These are phyloP conservation scores for Euura saliciscinereae DNA, from an alignment of 1,140 invertebrate genomes.

Conservation along the genomic window DNA sequence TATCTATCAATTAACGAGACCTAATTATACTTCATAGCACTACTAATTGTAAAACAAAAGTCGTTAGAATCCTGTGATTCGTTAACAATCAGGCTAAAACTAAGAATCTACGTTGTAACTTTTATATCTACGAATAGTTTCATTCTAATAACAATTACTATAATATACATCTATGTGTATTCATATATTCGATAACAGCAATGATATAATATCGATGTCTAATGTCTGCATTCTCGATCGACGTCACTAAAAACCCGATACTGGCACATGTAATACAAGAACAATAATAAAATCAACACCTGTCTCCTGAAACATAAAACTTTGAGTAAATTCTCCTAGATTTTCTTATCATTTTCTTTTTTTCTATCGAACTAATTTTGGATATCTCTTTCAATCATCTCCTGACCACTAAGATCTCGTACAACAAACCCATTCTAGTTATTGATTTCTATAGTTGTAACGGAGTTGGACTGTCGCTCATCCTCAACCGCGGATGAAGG, in stretches of 20 bases:
- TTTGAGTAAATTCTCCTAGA: no score
- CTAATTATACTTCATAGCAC: background rate
- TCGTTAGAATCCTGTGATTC: background rate
- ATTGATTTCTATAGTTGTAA: slow-evolving; percentile 39
- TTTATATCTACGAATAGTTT: no score
- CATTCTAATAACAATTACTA: no score
- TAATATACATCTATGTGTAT: no score
- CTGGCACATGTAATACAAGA: background rate
- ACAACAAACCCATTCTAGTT: background rate
- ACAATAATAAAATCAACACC: no score
- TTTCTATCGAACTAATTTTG: slow-evolving; percentile 2
- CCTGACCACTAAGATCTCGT: background rate
- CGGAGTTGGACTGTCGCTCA: slow-evolving; percentile 24
- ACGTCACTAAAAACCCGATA: background rate
- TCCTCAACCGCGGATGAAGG: slow-evolving; percentile 22
- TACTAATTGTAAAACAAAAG: background rate
- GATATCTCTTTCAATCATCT: background rate
- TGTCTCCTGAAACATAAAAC: no score
- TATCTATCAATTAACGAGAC: background rate
- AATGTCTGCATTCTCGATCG: background rate
- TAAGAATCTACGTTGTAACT: no score
- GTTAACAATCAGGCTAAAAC: no score
- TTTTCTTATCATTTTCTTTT: no score
- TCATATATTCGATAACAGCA: no score
- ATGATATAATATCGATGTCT: background rate